phyloP scores from a whole-genome alignment of 2,888 invertebrate genomes.

The Parnassius glacialis region DNA sequence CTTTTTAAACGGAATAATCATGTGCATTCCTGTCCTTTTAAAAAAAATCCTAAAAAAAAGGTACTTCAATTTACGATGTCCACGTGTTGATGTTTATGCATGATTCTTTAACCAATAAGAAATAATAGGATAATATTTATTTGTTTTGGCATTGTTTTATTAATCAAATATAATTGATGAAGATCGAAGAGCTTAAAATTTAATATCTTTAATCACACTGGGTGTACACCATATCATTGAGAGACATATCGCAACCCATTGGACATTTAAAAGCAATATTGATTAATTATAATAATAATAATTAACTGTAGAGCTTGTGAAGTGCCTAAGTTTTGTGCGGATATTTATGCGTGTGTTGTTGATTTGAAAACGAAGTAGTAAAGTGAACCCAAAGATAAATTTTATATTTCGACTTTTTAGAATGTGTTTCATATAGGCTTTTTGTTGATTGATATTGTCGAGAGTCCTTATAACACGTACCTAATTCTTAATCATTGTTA shows the following conservation, averaged over 20 bases:
- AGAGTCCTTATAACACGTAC: too few species aligned
- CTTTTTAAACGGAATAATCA: too few species aligned
- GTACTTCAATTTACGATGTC: too few species aligned
- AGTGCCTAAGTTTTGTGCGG: slow-evolving; percentile 30
- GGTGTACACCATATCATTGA: slow-evolving; percentile 16
- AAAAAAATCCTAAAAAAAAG: too few species aligned
- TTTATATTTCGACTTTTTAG: slow-evolving; percentile 8
- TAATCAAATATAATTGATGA: too few species aligned
- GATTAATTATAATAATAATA: slow-evolving; percentile 12
- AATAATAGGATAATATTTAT: too few species aligned
- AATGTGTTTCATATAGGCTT: not conserved
- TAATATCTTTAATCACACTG: not conserved
- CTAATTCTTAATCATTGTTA: too few species aligned
- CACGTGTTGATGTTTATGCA: too few species aligned
- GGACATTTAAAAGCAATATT: slow-evolving; percentile 17
- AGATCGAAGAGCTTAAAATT: not conserved
- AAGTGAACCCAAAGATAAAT: slow-evolving; percentile 21
- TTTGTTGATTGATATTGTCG: not conserved
- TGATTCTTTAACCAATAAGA: too few species aligned
- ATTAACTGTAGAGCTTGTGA: slow-evolving; percentile 33
- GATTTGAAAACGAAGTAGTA: not conserved
- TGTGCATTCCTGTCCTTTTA: too few species aligned
- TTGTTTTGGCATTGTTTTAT: not conserved
- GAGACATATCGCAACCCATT: slow-evolving; percentile 10
- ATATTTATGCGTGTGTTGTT: slow-evolving; percentile 25